Percentiles rank a stretch among this genome's conserved stretches.
phyloP scores from a whole-genome alignment of 2,113 vertebrate species.

The Poeciliopsis turrubarensis region DNA sequence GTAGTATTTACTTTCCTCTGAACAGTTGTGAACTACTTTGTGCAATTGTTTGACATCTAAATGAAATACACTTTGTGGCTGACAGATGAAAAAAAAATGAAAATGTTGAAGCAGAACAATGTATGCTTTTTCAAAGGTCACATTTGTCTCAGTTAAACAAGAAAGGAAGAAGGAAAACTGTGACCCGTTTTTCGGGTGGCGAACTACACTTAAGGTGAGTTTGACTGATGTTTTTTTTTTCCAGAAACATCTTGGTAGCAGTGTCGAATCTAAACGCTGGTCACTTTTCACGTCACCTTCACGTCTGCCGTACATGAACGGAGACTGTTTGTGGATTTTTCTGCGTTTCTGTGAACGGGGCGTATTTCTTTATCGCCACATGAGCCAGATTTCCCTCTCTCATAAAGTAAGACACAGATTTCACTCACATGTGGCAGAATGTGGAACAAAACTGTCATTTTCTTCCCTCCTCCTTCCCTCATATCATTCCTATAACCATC shows the following conservation, averaged over 20 bases:
- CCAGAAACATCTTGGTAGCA: background rate
- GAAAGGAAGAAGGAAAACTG: background rate
- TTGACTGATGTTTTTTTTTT: background rate
- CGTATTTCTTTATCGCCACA: background rate
- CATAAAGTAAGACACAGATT: conserved; percentile 10
- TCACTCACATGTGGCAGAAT: conserved; percentile 15
- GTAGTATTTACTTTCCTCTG: background rate
- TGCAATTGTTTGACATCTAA: background rate
- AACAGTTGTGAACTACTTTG: background rate
- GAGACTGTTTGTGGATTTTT: background rate
- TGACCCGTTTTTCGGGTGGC: background rate
- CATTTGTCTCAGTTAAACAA: too few relatives aligned
- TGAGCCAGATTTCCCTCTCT: background rate
- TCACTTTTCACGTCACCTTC: background rate
- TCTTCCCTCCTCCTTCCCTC: conserved; percentile 8
- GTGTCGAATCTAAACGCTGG: background rate
- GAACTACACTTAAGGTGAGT: background rate
- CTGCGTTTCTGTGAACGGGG: background rate
- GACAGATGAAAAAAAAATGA: too few relatives aligned
- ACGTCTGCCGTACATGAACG: background rate
- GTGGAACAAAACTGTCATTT: conserved; percentile 17
- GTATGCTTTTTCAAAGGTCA: too few relatives aligned
- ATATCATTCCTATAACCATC: conserved; percentile 19
- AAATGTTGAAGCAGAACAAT: too few relatives aligned
- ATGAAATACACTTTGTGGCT: background rate